Evolutionary conservation across 2,888 invertebrate species (phyloP).

Genomic region (Ophraella communa): DNA sequence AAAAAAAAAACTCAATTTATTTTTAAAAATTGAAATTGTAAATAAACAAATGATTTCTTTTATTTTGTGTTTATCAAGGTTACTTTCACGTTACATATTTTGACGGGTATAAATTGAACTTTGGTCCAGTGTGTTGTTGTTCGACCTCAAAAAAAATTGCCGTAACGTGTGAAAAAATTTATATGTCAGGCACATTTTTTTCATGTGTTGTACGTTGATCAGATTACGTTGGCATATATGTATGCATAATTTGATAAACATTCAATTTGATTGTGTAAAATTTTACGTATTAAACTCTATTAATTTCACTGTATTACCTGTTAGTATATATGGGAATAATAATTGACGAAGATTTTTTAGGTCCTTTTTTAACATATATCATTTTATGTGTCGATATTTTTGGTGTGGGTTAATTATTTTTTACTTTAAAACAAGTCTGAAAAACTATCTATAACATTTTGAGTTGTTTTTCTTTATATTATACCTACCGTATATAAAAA

Average conservation of each 20-base stretch:
- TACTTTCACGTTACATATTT: constrained; percentile 19
- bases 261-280: not conserved
- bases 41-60: constrained; percentile 18
- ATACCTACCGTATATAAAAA: no score
- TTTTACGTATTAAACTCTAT: not conserved
- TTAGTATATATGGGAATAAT: no score
- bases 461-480: no score
- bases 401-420: no score
- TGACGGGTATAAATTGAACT: constrained; percentile 12
- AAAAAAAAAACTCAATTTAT: constrained; percentile 15
- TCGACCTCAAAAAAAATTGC: not conserved
- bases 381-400: no score
- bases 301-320: not conserved
- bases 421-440: no score
- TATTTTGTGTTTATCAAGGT: constrained; percentile 22
- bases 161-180: not conserved
- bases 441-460: no score
- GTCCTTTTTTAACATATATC: no score
- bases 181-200: no score
- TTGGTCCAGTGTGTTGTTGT: not conserved
- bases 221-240: not conserved
- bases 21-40: constrained; percentile 26
- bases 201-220: no score
- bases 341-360: no score
- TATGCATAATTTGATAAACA: not conserved